Percentiles rank a stretch among this genome's conserved stretches.
phyloP scores from a whole-genome alignment of 2,888 invertebrate species.

The Leptinotarsa haldemani region DNA sequence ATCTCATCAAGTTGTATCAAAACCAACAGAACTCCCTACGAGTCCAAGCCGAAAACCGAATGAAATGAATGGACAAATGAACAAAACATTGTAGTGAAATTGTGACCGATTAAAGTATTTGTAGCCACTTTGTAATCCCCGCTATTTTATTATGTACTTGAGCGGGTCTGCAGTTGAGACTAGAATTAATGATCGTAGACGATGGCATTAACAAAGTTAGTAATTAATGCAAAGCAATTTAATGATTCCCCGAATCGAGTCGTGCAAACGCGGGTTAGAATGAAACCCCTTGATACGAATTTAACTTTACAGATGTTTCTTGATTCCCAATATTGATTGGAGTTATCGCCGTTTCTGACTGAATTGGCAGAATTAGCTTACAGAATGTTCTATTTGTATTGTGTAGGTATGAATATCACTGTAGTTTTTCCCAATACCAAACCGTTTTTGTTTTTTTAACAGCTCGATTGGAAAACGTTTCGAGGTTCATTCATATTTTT shows the following conservation, averaged over 20 bases:
- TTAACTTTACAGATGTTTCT: slow-evolving; percentile 24
- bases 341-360: neutral
- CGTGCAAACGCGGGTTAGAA: neutral
- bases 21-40: neutral
- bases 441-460: too few species aligned
- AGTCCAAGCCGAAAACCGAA: neutral
- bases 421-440: too few species aligned
- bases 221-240: slow-evolving; percentile 38
- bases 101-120: slow-evolving; percentile 20
- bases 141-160: slow-evolving; percentile 16
- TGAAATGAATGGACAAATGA: neutral
- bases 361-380: neutral
- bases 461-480: too few species aligned
- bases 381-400: neutral
- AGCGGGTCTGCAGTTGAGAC: slow-evolving; percentile 21
- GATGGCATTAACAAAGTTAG: slow-evolving; percentile 39
- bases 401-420: neutral
- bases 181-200: slow-evolving; percentile 37
- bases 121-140: slow-evolving; percentile 20
- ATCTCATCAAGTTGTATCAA: neutral
- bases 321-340: neutral
- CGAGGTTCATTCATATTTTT: too few species aligned
- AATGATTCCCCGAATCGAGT: slow-evolving; percentile 19
- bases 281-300: slow-evolving; percentile 11
- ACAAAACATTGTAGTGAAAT: slow-evolving; percentile 12